Evolutionary conservation across 2,113 vertebrate species (phyloP), one percentile per base, ranked within the genome.

Genomic region (Podiceps cristatus): DNA sequence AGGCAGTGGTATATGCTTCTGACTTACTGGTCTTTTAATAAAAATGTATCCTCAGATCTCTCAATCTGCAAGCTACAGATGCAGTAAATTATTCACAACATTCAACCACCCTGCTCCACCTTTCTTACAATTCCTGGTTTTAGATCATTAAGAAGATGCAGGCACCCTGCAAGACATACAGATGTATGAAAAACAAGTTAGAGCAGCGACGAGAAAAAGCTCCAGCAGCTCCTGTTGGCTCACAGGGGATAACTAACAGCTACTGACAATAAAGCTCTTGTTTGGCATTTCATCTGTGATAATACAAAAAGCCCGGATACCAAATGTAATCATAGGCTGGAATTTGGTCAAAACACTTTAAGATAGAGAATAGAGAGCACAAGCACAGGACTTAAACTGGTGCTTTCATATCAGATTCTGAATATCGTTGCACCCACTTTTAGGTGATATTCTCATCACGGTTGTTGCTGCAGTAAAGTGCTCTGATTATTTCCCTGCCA

Each of bases 61-160:
- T 35, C 17, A 18, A 3, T 49, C 35, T 86, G 58, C 18, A 73
- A 80, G 8, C 59, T 62, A 28, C 50, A 90, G 8, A 59, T 37
- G 7, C 33, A 73, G 33, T 37, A 45, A 72, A 92, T 76, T 15
- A 3, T 31, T 63, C 3, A 2, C 11, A 83, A 25, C 13, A 24
- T 11, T 59, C 37, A 67, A 8, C 13, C 15, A n/a, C 9, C 1
- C 9, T 2, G 1, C 5, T 74, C 27, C 17, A 45, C 5, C 16
- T 47, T 80, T 82, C 29, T 59, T 66, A 31, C 19, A 63, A 20
- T 28, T 22, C 10, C 15, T 60, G 45, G 3, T 0, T 55, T 71
- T 18, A 77, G n/a, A 45, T 35, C 1, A 0, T 53, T 42, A 67
- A 62, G 24, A 52, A 83, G 35, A 67, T 16, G 28, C 10, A 86